phyloP scores from a whole-genome alignment of 2,113 vertebrate genomes.

The Bos taurus region DNA sequence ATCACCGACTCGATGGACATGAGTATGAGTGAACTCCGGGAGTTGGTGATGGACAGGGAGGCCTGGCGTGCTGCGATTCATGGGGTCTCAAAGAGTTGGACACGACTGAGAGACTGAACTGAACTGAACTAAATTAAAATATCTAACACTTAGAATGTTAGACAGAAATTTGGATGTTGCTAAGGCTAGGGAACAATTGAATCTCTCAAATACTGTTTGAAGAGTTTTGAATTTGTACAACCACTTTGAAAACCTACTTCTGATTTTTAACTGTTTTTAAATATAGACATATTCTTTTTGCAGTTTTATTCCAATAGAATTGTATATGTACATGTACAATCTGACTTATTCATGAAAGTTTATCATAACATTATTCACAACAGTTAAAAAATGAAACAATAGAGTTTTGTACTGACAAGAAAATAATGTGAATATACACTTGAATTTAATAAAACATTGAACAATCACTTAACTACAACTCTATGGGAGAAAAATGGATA shows the following conservation, averaged over 20 bases:
- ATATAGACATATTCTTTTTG: background rate
- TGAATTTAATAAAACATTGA: background rate
- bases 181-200: background rate
- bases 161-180: background rate
- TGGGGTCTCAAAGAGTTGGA: fast-evolving
- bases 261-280: background rate
- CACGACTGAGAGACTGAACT: too few species aligned
- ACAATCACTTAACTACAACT: background rate
- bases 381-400: background rate
- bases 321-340: background rate
- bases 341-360: background rate
- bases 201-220: background rate
- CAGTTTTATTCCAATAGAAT: background rate
- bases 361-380: background rate
- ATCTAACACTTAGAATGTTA: background rate
- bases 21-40: too few species aligned
- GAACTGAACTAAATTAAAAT: background rate
- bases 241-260: background rate
- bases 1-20: too few species aligned
- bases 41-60: too few species aligned
- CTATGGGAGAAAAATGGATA: background rate
- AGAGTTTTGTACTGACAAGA: background rate
- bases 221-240: background rate
- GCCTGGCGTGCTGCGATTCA: too few species aligned
- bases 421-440: background rate